Percentiles rank a stretch among this genome's conserved stretches.
Evolutionary conservation across 2,888 invertebrate genomes (phyloP).

Genomic region (Agrotis puta): DNA sequence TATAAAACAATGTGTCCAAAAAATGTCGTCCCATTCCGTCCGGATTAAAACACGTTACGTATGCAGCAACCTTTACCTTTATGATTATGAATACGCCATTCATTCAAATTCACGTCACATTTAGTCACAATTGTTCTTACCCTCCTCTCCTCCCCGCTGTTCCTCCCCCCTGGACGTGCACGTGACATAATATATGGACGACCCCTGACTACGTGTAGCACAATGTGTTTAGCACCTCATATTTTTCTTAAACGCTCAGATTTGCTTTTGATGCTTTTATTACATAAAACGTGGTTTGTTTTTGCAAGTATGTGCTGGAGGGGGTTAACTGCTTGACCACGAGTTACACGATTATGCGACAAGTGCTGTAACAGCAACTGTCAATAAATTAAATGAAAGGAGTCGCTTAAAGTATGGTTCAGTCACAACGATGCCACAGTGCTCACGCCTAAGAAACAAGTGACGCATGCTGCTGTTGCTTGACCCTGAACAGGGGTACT

Average conservation of each 20-base stretch:
- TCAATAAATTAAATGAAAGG: too few species aligned
- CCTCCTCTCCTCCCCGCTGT: not conserved
- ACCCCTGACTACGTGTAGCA: slow-evolving; percentile 44
- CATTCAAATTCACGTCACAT: slow-evolving; percentile 64
- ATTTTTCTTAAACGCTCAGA: slow-evolving; percentile 34
- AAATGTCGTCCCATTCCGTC: too few species aligned
- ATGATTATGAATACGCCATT: slow-evolving; percentile 56
- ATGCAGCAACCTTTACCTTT: slow-evolving; percentile 29
- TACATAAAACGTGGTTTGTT: not conserved
- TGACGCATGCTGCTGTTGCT: too few species aligned
- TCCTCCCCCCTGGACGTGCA: slow-evolving; percentile 16
- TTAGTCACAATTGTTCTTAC: slow-evolving; percentile 54
- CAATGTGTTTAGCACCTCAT: slow-evolving; percentile 58
- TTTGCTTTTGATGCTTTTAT: slow-evolving; percentile 21
- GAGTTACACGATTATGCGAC: not conserved
- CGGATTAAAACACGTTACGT: too few species aligned
- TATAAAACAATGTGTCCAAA: too few species aligned
- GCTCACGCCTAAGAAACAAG: too few species aligned
- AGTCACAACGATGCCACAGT: too few species aligned
- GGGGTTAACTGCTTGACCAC: not conserved
- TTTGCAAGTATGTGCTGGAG: not conserved
- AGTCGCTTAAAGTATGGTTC: too few species aligned
- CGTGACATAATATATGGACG: slow-evolving; percentile 57
- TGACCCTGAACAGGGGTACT: too few species aligned
- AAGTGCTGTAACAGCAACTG: not conserved